Conservation (phyloP, 2,113 vertebrate genomes). For the Jaculus jaculus region DNA sequence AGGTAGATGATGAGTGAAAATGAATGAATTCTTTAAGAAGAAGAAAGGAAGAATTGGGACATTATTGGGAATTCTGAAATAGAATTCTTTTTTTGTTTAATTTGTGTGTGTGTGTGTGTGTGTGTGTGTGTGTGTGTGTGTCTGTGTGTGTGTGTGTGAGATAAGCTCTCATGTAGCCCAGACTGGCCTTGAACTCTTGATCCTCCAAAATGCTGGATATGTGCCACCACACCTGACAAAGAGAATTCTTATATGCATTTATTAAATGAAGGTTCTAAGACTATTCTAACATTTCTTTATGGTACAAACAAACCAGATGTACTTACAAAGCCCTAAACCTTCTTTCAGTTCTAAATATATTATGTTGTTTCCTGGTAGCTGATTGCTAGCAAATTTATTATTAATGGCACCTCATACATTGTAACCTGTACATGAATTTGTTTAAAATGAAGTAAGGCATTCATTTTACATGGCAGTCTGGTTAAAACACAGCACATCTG, state of each 20-base stretch:
- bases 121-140: too few species aligned
- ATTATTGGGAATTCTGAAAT: background rate
- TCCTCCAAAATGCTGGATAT: too few species aligned
- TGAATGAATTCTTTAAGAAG: background rate
- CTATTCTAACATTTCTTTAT: background rate
- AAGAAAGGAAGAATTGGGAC: background rate
- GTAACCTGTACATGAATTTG: background rate
- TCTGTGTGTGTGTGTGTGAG: too few species aligned
- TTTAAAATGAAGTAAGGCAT: background rate
- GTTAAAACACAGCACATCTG: background rate
- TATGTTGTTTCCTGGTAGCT: background rate
- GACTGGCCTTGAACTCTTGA: too few species aligned
- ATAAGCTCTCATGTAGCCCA: too few species aligned
- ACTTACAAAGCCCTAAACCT: background rate
- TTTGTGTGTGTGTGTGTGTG: too few species aligned
- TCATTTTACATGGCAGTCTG: background rate
- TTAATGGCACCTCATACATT: background rate
- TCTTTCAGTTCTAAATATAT: background rate
- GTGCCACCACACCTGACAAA: too few species aligned
- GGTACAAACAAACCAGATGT: background rate
- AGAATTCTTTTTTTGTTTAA: background rate
- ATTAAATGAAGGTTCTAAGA: background rate
- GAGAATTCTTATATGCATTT: background rate
- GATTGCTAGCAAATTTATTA: slow-evolving; percentile 22
- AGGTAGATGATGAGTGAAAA: background rate